Evolutionary conservation across 2,797 vertebrate species (phyloP).

Genomic region (Sebastes baramenuke): DNA sequence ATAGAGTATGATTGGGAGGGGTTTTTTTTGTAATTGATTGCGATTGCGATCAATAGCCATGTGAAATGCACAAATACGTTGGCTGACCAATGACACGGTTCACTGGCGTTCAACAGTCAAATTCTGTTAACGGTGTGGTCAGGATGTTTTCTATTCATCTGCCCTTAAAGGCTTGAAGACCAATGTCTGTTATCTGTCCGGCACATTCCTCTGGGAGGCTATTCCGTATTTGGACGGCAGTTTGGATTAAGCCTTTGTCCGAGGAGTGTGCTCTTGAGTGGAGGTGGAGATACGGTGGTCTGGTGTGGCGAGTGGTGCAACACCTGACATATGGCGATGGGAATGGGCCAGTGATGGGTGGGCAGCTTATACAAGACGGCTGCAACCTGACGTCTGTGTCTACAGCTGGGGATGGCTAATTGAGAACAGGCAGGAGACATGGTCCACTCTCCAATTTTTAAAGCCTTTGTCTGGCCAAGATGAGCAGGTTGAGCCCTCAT

Average conservation of each 20-base stretch:
- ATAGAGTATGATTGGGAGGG: not conserved
- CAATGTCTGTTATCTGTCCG: slow-evolving; percentile 62
- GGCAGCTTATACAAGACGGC: slow-evolving; percentile 32
- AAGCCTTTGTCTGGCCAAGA: slow-evolving; percentile 28
- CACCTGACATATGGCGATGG: slow-evolving; percentile 45
- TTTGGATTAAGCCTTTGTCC: slow-evolving; percentile 71
- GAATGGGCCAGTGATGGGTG: slow-evolving; percentile 20
- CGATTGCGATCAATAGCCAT: slow-evolving; percentile 56
- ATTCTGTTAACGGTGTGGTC: slow-evolving; percentile 65
- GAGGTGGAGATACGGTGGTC: slow-evolving; percentile 48
- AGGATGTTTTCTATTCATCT: slow-evolving; percentile 57
- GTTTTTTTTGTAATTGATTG: slow-evolving; percentile 53
- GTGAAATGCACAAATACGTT: slow-evolving; percentile 34
- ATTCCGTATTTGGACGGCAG: slow-evolving; percentile 59
- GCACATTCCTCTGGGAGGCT: slow-evolving; percentile 67
- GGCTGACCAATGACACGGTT: slow-evolving; percentile 74
- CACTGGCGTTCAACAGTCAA: slow-evolving; percentile 56
- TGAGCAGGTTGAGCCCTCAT: slow-evolving; percentile 44
- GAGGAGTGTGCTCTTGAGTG: slow-evolving; percentile 42
- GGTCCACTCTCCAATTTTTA: slow-evolving; percentile 42
- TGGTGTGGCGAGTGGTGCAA: slow-evolving; percentile 22
- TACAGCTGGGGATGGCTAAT: slow-evolving; percentile 44
- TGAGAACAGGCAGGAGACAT: slow-evolving; percentile 42
- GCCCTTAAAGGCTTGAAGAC: slow-evolving; percentile 42
- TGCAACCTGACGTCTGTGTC: slow-evolving; percentile 38